Evolutionary conservation across 2,888 invertebrate genomes (phyloP), one percentile per base, ranked within the genome.

Genomic region (Caenorhabditis zanzibari): DNA sequence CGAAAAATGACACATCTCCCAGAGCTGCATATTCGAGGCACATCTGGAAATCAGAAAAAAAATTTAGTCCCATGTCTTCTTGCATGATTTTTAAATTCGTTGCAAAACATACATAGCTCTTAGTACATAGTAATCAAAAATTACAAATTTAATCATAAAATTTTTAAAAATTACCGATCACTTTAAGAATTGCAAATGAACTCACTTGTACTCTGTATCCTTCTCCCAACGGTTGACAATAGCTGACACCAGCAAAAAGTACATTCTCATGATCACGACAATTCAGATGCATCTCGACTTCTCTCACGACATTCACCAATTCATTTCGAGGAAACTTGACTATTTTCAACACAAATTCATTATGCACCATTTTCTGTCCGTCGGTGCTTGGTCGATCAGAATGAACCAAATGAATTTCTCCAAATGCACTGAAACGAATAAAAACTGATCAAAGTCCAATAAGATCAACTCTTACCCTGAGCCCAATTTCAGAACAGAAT

Each of bases 151-250:
- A 49, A n/a, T 22, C 44, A 44, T 44, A 19, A 19, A 14, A 47
- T 16, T 19, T 38, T 12, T 38, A 38, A 12, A 6, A 38, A 6
- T 22, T 22, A 35, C 47, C 47, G 47, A 19, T 19, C n/a, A 47
- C 19, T 54, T 38, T 68, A n/a, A 47, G 19, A 47, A 7, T 47
- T 19, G 1, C n/a, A 47, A 61, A 6, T 41, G 38, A 38, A 63
- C 54, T 28, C 14, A 66, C 75, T 41, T 75, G 76, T 3, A 68
- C 61, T 61, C 76, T 59, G 28, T 41, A 68, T 14, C 68, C 76
- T 0, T 49, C 52, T 5, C 26, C 28, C 6, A 24, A 12, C 5
- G 5, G 16, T 35, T 76, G 76, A 24, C 49, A 59, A 38, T 52
- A 61, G 49, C 35, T 35, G 0, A 68, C 16, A 12, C 76, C 76